A percentile compares a stretch with the other conserved stretches of the same genome.
Evolutionary conservation across 2,888 invertebrate genomes (phyloP).

Genomic region (Cephus sareptanus): DNA sequence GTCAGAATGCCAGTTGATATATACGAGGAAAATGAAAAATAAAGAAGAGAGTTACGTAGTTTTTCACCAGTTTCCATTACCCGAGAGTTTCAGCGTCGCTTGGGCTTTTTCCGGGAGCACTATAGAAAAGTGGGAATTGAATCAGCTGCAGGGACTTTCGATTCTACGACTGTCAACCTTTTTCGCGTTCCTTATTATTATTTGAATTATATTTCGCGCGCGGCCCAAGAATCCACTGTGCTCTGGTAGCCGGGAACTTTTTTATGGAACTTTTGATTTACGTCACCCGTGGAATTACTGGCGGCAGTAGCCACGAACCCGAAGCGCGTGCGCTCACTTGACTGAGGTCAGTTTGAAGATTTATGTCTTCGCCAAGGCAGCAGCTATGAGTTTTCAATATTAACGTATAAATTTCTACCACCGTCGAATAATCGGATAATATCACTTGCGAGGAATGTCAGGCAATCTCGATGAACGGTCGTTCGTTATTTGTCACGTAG

Average conservation of each 20-base stretch:
- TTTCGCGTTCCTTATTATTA: conserved; percentile 1
- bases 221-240: not conserved
- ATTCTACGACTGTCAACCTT: conserved; percentile 22
- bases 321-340: conserved; percentile 27
- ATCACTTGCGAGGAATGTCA: not conserved
- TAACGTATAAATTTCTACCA: conserved; percentile 29
- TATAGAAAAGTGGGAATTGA: not conserved
- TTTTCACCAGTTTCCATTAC: not conserved
- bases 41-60: conserved; percentile 2
- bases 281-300: conserved; percentile 36
- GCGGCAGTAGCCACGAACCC: conserved; percentile 28
- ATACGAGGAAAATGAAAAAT: not conserved
- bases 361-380: conserved; percentile 35
- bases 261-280: conserved; percentile 34
- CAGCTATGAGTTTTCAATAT: conserved; percentile 26
- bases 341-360: conserved; percentile 40
- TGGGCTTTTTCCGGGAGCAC: not conserved
- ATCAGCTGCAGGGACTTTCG: conserved; percentile 10
- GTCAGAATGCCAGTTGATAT: not conserved
- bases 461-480: not conserved
- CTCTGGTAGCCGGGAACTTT: conserved; percentile 10
- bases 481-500: not conserved
- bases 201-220: conserved; percentile 22
- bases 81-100: not conserved
- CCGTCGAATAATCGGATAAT: conserved; percentile 24